Base-by-base conservation (phyloP, 2,113 vertebrate genomes). In the Hylia prasina region DNA sequence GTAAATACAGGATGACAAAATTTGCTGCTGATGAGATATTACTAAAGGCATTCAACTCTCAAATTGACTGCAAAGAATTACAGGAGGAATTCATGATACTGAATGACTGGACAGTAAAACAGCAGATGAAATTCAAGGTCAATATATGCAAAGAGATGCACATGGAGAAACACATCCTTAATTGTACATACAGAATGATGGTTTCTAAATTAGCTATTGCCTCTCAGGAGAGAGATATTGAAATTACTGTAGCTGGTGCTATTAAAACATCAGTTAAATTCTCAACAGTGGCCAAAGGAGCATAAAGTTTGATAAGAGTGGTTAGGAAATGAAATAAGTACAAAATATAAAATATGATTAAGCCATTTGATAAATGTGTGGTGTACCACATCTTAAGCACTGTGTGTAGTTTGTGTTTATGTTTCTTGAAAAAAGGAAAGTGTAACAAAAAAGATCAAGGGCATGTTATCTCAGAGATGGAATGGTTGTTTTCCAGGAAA, bases 81-180 rank as follows among this genome's bases (percentile, higher is more conserved):
- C 39, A 56, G n/a, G 31, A 94, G 17, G n/a, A 87, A 90, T 94
- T 94, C 48, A 47, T 60, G 82, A 60, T 75, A 51, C 40, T 65
- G 85, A 95, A 80, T 88, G 82, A 86, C 82, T 95, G 95, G 95
- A 73, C 95, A 95, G 58, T 88, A 93, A 96, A 93, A 92, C 53
- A 85, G 54, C 71, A 96, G 82, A 92, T 48, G 54, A 92, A 94
- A 92, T 94, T 95, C 92, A 97, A 97, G 95, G 94, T 96, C 95
- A 97, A 88, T 93, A 80, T 94, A 94, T 95, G 95, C 96, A 94
- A 93, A 94, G 58, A 96, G 90, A 93, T 82, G 82, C 88, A 95
- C 54, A 92, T 80, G 92, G 86, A 94, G 90, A 93, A 97, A 95
- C 68, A 77, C 63, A 85, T 77, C 39, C 75, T 94, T 94, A 95